Percentiles rank a stretch among this genome's conserved stretches.
phyloP scores from a whole-genome alignment of 1,140 invertebrate genomes.

The Drosophila sulfurigaster region DNA sequence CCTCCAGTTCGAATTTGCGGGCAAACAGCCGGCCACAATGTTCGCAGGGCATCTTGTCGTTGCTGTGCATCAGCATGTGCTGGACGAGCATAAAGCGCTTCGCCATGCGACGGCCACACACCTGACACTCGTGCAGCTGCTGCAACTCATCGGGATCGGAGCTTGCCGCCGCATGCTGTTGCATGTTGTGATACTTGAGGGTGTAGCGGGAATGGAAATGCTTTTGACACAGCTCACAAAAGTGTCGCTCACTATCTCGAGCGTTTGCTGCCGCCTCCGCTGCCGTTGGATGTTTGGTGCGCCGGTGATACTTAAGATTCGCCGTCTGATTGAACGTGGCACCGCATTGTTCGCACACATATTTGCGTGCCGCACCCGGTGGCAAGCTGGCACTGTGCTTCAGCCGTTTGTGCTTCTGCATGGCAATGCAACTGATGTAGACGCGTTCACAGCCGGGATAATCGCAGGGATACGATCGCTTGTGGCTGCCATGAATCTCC shows the following conservation, averaged over 20 bases:
- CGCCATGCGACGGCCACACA: constrained; percentile 76
- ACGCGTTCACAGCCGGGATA: constrained; percentile 65
- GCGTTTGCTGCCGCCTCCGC: constrained; percentile 60
- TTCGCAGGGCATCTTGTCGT: constrained; percentile 76
- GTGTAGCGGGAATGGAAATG: constrained; percentile 80
- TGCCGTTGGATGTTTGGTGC: constrained; percentile 77
- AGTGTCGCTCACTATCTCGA: constrained; percentile 45
- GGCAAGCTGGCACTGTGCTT: constrained; percentile 53
- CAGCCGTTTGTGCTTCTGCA: constrained; percentile 74
- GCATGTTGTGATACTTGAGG: constrained; percentile 72
- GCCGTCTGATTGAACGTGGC: constrained; percentile 77
- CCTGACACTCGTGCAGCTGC: constrained; percentile 64
- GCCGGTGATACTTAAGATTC: constrained; percentile 72
- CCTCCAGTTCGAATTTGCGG: constrained; percentile 76
- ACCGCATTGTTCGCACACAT: constrained; percentile 76
- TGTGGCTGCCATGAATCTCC: constrained; percentile 64
- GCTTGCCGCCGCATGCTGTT: constrained; percentile 60
- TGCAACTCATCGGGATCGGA: constrained; percentile 11
- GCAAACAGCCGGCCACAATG: constrained; percentile 75
- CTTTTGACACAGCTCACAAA: constrained; percentile 70
- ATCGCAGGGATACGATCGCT: constrained; percentile 65
- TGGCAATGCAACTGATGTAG: constrained; percentile 73
- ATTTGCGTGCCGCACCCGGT: constrained; percentile 32
- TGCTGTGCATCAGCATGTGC: constrained; percentile 80
- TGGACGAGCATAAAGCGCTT: constrained; percentile 80